Evolutionary conservation across 2,113 vertebrate genomes (phyloP), one percentile per base, ranked within the genome.

Genomic region (Chaenocephalus aceratus): DNA sequence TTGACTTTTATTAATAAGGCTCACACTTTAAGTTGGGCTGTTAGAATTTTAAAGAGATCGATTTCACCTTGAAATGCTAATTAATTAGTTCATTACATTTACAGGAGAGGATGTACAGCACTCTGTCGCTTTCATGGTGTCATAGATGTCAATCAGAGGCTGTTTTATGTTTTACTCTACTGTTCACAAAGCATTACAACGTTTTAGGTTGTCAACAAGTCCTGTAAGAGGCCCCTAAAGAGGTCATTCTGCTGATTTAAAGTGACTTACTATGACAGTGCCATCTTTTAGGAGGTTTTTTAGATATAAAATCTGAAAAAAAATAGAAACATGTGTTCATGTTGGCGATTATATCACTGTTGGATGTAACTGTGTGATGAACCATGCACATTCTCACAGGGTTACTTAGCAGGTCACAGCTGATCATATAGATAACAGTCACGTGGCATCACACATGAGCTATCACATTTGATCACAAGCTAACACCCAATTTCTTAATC

Each of bases 41-140:
- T 66, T 59, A 36, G 48, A 10, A 44, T 77, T 51, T 1, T 74
- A 66, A 73, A 51, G 14, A 10, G 15, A 15, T 57, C 23, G 10
- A 8, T 60, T 61, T 58, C 10, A 4, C 71, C 64, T 57, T 61
- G 1, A 58, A 49, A 72, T 65, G 11, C 41, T 58, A 68, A 30
- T 26, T 49, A 67, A 79, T 62, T 62, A 64, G 26, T 44, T 72
- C 1, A 13, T 51, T 79, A 59, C 72, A 88, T 56, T 65, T 60
- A 51, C 46, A 77, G 51, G 53, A 58, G 67, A 78, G 61, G 15
- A 72, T 56, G 70, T 18, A 21, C 26, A 3, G 26, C 3, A 3
- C 36, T 15, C 26, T 61, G 51, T 44, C 1, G 3, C 46, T 4
- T 15, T 54, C 56, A 8, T 48, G 16, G n/a, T 53, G 70, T 41